Percentiles rank a stretch among this genome's conserved stretches.
Evolutionary conservation across 2,113 vertebrate genomes (phyloP).

Genomic region (Podarcis muralis): DNA sequence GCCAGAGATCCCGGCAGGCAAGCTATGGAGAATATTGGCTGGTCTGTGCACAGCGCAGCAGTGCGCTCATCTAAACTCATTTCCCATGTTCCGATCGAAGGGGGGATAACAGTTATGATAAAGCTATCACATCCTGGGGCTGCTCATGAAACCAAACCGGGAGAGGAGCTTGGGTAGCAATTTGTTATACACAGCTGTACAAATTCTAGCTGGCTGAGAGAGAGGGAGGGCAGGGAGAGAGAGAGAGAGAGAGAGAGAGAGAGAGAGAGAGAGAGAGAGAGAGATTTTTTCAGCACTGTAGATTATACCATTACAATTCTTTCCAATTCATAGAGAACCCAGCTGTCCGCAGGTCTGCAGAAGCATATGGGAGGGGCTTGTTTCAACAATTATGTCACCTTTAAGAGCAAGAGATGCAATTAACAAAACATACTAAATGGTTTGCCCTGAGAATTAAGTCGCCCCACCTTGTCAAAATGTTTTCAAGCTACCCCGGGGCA

Average conservation of each 20-base stretch:
- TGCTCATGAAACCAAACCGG: not conserved
- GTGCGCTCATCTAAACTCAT: not conserved
- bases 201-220: conserved; percentile 15
- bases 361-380: not conserved
- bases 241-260: not conserved
- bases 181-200: not conserved
- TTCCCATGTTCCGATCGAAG: conserved; percentile 1
- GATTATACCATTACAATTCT: conserved; percentile 11
- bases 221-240: not conserved
- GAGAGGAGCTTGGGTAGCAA: not conserved
- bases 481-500: not conserved
- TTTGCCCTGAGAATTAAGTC: not conserved
- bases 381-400: not conserved
- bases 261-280: not conserved
- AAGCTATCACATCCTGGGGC: conserved; percentile 2
- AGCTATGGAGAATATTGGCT: not conserved
- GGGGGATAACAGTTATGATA: not conserved
- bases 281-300: not conserved
- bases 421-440: not conserved
- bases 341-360: not conserved
- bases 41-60: conserved; percentile 4
- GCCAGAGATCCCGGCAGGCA: conserved; percentile 16
- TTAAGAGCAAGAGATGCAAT: not conserved
- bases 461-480: not conserved
- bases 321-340: conserved; percentile 9